A percentile compares a stretch with the other conserved stretches of the same genome.
phyloP scores from a whole-genome alignment of 1,140 invertebrate species.

The Drosophila dunni region DNA sequence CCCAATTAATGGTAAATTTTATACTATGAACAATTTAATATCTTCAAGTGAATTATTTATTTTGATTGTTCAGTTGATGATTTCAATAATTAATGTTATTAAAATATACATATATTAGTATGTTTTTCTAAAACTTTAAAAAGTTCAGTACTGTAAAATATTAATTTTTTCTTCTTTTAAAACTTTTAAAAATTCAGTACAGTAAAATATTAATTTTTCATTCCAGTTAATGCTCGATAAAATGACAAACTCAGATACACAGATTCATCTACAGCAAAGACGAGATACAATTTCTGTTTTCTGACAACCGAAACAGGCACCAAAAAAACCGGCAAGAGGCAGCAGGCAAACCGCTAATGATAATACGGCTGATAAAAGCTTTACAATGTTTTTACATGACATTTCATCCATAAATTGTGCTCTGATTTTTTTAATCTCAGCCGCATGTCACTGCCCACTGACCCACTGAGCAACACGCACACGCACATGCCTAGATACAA shows the following conservation, averaged over 20 bases:
- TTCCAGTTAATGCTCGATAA: background rate
- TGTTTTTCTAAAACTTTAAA: too few relatives aligned
- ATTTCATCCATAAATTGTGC: constrained; percentile 44
- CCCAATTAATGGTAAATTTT: too few relatives aligned
- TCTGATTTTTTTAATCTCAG: constrained; percentile 56
- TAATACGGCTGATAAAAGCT: constrained; percentile 72
- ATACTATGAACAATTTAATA: too few relatives aligned
- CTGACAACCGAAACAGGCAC: constrained; percentile 28
- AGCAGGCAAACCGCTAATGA: constrained; percentile 52
- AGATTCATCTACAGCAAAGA: constrained; percentile 8
- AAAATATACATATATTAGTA: too few relatives aligned
- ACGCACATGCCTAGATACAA: background rate
- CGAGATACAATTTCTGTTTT: constrained; percentile 26
- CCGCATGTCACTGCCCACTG: constrained; percentile 33
- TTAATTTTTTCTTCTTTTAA: too few relatives aligned
- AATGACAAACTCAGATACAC: background rate
- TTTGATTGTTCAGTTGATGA: too few relatives aligned
- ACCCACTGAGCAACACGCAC: background rate
- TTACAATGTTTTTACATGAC: constrained; percentile 63
- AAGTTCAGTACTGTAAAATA: too few relatives aligned
- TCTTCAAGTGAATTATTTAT: too few relatives aligned
- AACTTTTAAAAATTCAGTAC: too few relatives aligned
- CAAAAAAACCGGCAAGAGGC: constrained; percentile 5
- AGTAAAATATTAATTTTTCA: too few relatives aligned
- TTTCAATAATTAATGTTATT: too few relatives aligned